Evolutionary conservation across 2,797 vertebrate genomes (phyloP).

Genomic region (Coreius guichenoti): DNA sequence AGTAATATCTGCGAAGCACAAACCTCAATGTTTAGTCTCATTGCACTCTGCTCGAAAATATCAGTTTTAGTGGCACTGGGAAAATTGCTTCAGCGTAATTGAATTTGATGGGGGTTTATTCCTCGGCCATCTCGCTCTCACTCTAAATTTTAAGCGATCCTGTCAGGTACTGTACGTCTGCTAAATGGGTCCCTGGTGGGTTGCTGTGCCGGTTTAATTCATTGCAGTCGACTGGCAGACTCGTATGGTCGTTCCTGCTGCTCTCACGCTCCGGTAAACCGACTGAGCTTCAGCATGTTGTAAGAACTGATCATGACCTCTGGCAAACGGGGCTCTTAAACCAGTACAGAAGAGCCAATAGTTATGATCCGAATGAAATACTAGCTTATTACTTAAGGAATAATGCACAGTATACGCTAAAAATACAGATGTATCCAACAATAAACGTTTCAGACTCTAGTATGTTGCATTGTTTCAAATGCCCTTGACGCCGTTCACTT

Average conservation of each 20-base stretch:
- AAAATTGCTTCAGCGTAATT: conserved; percentile 43
- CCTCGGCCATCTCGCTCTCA: conserved; percentile 14
- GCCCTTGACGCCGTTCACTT: neutral
- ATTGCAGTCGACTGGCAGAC: conserved; percentile 17
- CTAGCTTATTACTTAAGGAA: neutral
- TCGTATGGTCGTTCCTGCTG: neutral
- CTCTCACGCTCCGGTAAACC: conserved; percentile 14
- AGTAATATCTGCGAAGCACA: neutral
- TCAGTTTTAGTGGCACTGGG: conserved; percentile 12
- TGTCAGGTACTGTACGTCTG: conserved; percentile 50
- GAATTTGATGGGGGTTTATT: conserved; percentile 47
- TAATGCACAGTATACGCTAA: too few species aligned
- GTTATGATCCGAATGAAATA: neutral
- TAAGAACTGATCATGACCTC: conserved; percentile 21
- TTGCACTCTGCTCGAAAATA: conserved; percentile 19
- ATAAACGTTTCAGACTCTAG: neutral
- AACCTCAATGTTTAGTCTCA: conserved; percentile 33
- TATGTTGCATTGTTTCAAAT: neutral
- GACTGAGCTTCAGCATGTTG: neutral
- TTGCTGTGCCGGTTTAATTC: conserved; percentile 26
- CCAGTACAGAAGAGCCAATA: neutral
- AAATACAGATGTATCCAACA: neutral
- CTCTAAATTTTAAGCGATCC: conserved; percentile 41
- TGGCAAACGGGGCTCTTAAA: neutral
- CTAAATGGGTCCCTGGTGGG: conserved; percentile 45